These are phyloP conservation scores for Zaprionus inermis DNA, from an alignment of 1,140 invertebrate genomes.

Conservation along the genomic window DNA sequence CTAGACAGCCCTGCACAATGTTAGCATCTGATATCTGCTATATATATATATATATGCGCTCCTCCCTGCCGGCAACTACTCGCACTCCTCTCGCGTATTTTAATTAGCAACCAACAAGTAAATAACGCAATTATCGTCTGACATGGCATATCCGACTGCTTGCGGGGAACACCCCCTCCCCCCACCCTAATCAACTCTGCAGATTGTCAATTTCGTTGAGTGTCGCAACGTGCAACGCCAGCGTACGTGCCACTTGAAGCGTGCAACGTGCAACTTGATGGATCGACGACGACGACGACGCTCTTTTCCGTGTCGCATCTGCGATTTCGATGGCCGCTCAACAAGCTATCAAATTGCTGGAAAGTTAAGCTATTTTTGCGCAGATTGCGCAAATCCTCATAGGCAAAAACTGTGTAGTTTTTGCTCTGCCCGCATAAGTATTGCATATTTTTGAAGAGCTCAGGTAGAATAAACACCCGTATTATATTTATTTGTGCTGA, in stretches of 20 bases:
- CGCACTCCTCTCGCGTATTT: background rate
- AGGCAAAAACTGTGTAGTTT: no score
- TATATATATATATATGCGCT: background rate
- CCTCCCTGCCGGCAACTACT: background rate
- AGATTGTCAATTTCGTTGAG: slow-evolving; percentile 29
- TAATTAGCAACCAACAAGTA: slow-evolving; percentile 5
- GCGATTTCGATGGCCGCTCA: background rate
- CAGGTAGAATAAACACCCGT: no score
- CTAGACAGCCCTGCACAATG: background rate
- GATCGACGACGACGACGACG: background rate
- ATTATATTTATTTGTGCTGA: no score
- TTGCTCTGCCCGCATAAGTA: no score
- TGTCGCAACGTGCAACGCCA: slow-evolving; percentile 14
- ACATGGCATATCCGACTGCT: slow-evolving; percentile 3
- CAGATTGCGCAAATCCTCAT: background rate
- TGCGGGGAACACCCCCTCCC: background rate
- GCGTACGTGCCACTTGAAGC: background rate
- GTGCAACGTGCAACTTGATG: slow-evolving; percentile 13
- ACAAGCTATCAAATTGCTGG: slow-evolving; percentile 2
- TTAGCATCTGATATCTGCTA: background rate
- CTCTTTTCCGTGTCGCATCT: slow-evolving; percentile 1
- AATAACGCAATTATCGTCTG: slow-evolving; percentile 12
- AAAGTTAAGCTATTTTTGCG: background rate
- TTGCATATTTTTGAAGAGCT: no score
- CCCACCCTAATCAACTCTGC: slow-evolving; percentile 8